Base-by-base conservation (phyloP, 2,797 vertebrate species). In the Hypotaenidia philippensis region DNA sequence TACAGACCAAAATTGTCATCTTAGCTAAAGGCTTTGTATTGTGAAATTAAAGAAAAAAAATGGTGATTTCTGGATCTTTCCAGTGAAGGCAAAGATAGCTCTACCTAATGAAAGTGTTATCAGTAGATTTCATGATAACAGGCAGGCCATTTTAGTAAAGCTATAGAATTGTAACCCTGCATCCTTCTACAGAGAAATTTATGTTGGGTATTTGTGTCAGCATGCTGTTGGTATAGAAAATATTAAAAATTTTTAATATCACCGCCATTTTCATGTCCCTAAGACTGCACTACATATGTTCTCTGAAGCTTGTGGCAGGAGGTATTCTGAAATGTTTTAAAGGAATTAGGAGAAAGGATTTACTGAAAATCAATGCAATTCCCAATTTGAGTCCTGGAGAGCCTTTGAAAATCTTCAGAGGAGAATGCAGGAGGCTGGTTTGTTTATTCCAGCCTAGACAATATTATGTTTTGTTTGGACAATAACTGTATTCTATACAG, bases 1-100 rank as follows among this genome's bases (percentile, higher is more conserved):
- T 97, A 92, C 91, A 96, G 97, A 97, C 84, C 69, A 95, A 85
- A 97, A 97, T 93, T 97, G 97, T 98, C 97, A 96, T 96, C 93
- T 91, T 80, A 57, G 94, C 93, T 96, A 97, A 97, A 97, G 97
- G 95, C 96, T 94, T 93, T 91, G 16, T 96, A 94, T 96, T 90
- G 90, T 90, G 91, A 96, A 97, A 97, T 96, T 91, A 96, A 96
- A 97, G 92, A 82, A 90, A 97, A 96, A 87, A 71, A 76, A 4
- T 23, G 21, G 60, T 91, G 85, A 94, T 96, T 96, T 97, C 95
- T 90, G 83, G 89, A 92, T 97, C 94, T 95, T 96, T 85, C 72
- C 65, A 17, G 45, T 36, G 50, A 61, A 91, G 84, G 44, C 59
- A 92, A 76, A 89, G 83, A 76, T 68, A 78, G 64, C 66, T 55